Percentiles rank a stretch among this genome's conserved stretches.
Evolutionary conservation across 2,113 vertebrate genomes (phyloP).

Genomic region (Quiscalus mexicanus): DNA sequence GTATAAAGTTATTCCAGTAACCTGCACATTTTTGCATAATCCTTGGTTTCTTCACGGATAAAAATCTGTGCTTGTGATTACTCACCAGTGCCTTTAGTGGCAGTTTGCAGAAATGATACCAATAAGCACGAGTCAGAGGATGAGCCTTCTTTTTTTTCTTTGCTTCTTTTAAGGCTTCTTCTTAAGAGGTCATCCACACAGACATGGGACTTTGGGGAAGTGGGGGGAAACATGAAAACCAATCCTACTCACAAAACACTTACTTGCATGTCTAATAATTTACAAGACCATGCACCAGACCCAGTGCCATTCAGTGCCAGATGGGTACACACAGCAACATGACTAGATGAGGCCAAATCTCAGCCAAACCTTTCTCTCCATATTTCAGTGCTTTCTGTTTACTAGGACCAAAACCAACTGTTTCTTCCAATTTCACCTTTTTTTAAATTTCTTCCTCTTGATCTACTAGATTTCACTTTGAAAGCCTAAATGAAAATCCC

Average conservation of each 20-base stretch:
- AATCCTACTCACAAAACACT: not conserved
- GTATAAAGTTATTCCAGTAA: not conserved
- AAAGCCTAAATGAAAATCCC: not conserved
- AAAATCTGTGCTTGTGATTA: not conserved
- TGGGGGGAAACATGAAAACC: not conserved
- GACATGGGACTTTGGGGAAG: not conserved
- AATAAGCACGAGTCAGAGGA: not conserved
- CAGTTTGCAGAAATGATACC: not conserved
- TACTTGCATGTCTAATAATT: not conserved
- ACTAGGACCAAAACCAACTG: not conserved
- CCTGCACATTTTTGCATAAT: not conserved
- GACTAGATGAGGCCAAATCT: not conserved
- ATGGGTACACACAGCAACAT: not conserved
- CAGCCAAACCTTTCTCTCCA: not conserved
- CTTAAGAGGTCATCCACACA: not conserved
- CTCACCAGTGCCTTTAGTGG: not conserved
- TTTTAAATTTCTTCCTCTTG: not conserved
- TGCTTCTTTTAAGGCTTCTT: not conserved
- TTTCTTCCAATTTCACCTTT: not conserved
- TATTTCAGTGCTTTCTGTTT: not conserved
- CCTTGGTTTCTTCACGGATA: not conserved
- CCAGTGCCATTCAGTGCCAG: not conserved
- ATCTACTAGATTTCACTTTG: not conserved
- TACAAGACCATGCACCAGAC: not conserved
- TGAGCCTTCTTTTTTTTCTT: not conserved